Conservation (phyloP, 2,888 invertebrate species). For the Synanthedon vespiformis region DNA sequence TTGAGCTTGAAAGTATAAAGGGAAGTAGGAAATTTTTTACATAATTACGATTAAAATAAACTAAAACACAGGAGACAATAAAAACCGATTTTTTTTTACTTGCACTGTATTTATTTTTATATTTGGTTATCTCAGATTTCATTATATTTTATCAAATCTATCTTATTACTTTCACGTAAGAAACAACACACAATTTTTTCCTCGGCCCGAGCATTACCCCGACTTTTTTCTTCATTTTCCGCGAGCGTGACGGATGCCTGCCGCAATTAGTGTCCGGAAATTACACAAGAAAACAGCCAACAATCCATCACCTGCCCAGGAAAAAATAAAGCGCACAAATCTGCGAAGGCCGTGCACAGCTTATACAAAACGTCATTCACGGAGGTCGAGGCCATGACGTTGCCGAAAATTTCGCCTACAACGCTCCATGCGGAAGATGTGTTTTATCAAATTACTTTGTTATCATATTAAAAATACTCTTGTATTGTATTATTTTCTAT, state of each 20-base stretch:
- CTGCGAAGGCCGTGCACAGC: conserved; percentile 37
- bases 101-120: no score
- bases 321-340: conserved; percentile 62
- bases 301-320: conserved; percentile 61
- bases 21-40: no score
- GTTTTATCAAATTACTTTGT: conserved; percentile 4
- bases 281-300: conserved; percentile 63
- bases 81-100: no score
- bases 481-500: conserved; percentile 5
- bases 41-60: no score
- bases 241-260: conserved; percentile 55
- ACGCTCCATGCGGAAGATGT: neutral
- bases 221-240: conserved; percentile 44
- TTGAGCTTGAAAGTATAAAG: no score
- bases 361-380: conserved; percentile 46
- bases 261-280: conserved; percentile 66
- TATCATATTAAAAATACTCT: conserved; percentile 6
- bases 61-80: no score
- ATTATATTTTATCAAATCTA: neutral
- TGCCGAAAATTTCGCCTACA: conserved; percentile 2
- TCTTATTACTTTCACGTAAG: neutral
- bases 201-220: conserved; percentile 19
- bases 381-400: conserved; percentile 10
- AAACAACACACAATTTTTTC: neutral
- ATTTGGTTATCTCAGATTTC: no score